Evolutionary conservation across 2,888 invertebrate genomes (phyloP), one percentile per base, ranked within the genome.

Genomic region (Tuta absoluta): DNA sequence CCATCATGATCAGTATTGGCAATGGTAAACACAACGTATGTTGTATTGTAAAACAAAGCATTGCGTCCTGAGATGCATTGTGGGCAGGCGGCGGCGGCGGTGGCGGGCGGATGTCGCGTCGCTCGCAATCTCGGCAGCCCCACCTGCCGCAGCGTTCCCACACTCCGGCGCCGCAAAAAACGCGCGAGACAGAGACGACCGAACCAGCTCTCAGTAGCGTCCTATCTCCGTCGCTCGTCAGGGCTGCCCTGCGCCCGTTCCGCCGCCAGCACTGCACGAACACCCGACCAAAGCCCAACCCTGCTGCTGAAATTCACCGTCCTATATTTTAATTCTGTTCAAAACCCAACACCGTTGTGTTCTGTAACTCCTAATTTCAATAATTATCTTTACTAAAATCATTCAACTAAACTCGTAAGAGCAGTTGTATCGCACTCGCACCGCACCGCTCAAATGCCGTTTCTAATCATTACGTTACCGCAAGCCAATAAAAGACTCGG

Each of bases 161-260:
- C 91, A 91, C 91, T 91, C 91, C 87, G 85, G 87, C 90, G 90
- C 89, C 89, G 91, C 89, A 91, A 91, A 91, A 91, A 91, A 91
- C 88, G 77, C 77, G 85, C 73, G 76, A 76, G 88, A 89, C 75
- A 77, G 85, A 83, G 89, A 89, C 80, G 70, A 68, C 66, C 67
- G 70, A 69, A 70, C 68, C 69, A 68, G 75, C 75, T 71, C 72
- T 68, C 69, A 69, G 79, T 84, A 83, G 82, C 79, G 82, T 84
- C 73, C 80, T 71, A 65, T 87, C 89, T 73, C 81, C 66, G 82
- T 87, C 81, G 65, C 81, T 63, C 86, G 78, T 77, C 84, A 87
- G 87, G 86, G 87, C 86, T 87, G 87, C 69, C 70, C 24, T 49
- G 51, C 19, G 51, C 51, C 51, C 19, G n/a, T n/a, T 10, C 58